phyloP scores from a whole-genome alignment of 2,113 vertebrate species.

The Chionis minor region DNA sequence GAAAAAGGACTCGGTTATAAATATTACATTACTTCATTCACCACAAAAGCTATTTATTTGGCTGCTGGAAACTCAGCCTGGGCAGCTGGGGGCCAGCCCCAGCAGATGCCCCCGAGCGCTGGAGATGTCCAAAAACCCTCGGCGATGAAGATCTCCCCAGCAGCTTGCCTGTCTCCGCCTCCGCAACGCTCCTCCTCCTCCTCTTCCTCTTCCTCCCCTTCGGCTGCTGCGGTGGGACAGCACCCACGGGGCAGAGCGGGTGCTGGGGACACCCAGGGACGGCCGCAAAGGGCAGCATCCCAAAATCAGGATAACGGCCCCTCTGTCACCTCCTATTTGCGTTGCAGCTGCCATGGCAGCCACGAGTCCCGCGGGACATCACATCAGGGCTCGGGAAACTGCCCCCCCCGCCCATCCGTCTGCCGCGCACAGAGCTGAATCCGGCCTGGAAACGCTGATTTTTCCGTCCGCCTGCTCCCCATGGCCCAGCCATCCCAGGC shows the following conservation, averaged over 20 bases:
- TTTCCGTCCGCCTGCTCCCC: background rate
- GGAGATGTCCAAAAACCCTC: background rate
- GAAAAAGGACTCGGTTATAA: constrained; percentile 50
- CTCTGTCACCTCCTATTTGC: background rate
- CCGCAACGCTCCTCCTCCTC: background rate
- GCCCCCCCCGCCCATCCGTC: background rate
- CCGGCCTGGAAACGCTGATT: background rate
- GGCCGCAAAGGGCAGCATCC: background rate
- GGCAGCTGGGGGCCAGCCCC: background rate
- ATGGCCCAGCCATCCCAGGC: background rate
- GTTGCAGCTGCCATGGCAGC: background rate
- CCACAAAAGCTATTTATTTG: constrained; percentile 18
- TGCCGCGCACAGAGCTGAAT: accelerated
- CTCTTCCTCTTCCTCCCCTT: background rate
- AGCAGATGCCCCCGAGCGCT: background rate
- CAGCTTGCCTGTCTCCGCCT: background rate
- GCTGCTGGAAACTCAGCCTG: constrained; percentile 30
- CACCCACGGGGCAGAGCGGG: accelerated
- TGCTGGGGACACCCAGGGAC: background rate
- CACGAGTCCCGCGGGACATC: background rate
- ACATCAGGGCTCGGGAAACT: background rate
- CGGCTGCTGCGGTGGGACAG: background rate
- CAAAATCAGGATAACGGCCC: background rate
- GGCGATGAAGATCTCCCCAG: background rate
- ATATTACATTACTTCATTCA: constrained; percentile 49